Evolutionary conservation across 2,113 vertebrate species (phyloP), one percentile per base, ranked within the genome.

Genomic region (Megaceryle maxima): DNA sequence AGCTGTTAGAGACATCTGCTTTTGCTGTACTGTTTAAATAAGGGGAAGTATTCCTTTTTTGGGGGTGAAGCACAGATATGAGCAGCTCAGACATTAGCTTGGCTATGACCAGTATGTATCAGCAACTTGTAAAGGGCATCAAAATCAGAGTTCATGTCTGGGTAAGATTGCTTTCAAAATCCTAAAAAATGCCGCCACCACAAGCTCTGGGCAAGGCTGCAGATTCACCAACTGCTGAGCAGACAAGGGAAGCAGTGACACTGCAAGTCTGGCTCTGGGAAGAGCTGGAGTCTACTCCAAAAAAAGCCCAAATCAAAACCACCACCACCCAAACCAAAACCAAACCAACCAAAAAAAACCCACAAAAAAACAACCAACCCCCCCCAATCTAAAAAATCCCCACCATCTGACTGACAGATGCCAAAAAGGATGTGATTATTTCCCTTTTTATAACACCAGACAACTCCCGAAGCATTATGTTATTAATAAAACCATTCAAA

Each of bases 1-100:
- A 96, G 91, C 80, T 56, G 44, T 83, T 83, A 73, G 72, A 94
- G 82, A 83, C 48, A 69, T 89, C 92, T 86, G 68, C 78, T 95
- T 94, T 75, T 82, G 43, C 85, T 86, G 55, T 48, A 79, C 68
- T 68, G 53, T 43, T 93, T 62, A 89, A 92, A 63, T 56, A 88
- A 56, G 35, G 22, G 31, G 39, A 87, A 92, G 55, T 19, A 92
- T 69, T 83, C 79, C 29, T 91, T 72, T 69, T 85, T 69, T 26
- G 28, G 14, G 14, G 26, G 51, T 55, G 48, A 76, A 90, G 69
- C 53, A 44, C 39, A 62, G 82, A 92, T 29, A 90, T 10, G 17
- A 95, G 66, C 68, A 90, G 88, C 51, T 94, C 72, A 66, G 83
- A 63, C 57, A 3, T 69, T 35, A 91, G 87, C 66, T 55, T 75